These are phyloP conservation scores for Myodes glareolus DNA, from an alignment of 2,113 vertebrate species.

Conservation along the genomic window DNA sequence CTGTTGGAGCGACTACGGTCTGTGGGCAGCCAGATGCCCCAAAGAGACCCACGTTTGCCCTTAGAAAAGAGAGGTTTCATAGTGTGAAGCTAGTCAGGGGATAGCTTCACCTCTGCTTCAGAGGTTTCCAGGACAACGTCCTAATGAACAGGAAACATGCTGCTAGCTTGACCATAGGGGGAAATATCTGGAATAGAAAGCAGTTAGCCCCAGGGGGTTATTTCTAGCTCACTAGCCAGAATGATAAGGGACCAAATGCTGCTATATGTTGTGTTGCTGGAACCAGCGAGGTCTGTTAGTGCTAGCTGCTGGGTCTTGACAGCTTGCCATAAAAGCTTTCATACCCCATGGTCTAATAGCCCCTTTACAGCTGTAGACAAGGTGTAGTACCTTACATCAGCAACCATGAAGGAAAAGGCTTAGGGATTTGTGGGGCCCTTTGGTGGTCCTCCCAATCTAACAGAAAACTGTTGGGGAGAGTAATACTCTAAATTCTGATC, in stretches of 20 bases:
- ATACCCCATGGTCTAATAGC: rapidly evolving
- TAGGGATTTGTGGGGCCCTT: background rate
- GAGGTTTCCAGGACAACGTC: slow-evolving; percentile 17
- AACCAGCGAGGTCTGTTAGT: background rate
- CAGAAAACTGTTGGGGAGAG: background rate
- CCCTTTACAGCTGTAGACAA: background rate
- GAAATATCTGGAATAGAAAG: background rate
- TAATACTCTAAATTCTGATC: background rate
- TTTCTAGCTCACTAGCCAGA: background rate
- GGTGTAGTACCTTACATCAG: background rate
- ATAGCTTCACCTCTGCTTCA: slow-evolving; percentile 22
- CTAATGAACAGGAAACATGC: background rate
- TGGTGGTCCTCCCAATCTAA: background rate
- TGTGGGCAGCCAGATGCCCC: background rate
- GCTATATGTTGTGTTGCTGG: no score
- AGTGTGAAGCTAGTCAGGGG: background rate
- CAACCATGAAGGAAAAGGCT: background rate
- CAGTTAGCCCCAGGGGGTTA: background rate
- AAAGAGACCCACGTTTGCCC: background rate
- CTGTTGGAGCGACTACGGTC: background rate
- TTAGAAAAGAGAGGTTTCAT: background rate
- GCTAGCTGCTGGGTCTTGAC: background rate
- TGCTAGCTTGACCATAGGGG: background rate
- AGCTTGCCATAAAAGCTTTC: background rate
- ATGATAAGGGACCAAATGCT: background rate